phyloP scores from a whole-genome alignment of 2,888 invertebrate genomes.

The Drosophila melanosoma region DNA sequence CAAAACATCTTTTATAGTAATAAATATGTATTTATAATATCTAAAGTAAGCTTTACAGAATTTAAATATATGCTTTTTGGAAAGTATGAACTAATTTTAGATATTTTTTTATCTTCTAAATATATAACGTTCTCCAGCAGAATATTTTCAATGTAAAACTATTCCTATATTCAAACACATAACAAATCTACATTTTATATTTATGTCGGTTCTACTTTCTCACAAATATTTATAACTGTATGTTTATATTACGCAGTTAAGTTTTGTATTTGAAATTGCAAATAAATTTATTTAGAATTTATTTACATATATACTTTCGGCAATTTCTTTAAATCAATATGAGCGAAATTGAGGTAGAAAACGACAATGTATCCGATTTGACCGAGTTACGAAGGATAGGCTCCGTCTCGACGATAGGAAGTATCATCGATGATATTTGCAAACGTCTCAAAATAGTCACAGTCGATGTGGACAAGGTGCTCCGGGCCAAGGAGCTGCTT shows the following conservation, averaged over 20 bases:
- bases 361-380: neutral
- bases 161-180: neutral
- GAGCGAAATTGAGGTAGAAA: slow-evolving; percentile 9
- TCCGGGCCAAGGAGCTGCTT: slow-evolving; percentile 69
- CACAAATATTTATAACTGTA: neutral
- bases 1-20: neutral
- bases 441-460: slow-evolving; percentile 63
- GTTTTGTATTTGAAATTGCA: neutral
- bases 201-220: neutral
- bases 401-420: slow-evolving; percentile 6
- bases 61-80: neutral
- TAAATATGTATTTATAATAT: neutral
- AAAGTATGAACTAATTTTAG: neutral
- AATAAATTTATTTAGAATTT: neutral
- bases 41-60: neutral
- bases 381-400: no score
- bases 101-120: neutral
- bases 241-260: neutral
- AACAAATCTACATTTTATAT: slow-evolving; percentile 7
- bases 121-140: neutral
- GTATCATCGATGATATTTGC: slow-evolving; percentile 55
- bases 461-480: slow-evolving; percentile 66
- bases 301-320: slow-evolving; percentile 5
- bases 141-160: neutral
- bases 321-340: slow-evolving; percentile 1